A percentile compares a stretch with the other conserved stretches of the same genome.
phyloP scores from a whole-genome alignment of 2,113 vertebrate species.

The Casuarius casuarius region DNA sequence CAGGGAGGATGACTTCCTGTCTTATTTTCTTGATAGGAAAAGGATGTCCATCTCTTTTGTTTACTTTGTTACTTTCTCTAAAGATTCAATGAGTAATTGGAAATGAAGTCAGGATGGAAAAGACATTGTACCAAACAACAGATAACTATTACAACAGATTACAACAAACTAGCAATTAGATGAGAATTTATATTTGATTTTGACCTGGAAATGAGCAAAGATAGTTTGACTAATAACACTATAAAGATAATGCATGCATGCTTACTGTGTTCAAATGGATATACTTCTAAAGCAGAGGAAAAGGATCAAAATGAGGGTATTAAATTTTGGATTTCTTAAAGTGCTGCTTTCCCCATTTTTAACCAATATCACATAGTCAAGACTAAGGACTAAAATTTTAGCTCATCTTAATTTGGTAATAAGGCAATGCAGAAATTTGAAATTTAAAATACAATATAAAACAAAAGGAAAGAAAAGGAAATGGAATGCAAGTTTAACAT shows the following conservation, averaged over 20 bases:
- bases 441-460: not conserved
- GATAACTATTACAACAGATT: not conserved
- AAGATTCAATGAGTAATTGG: not conserved
- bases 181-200: not conserved
- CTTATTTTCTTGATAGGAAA: not conserved
- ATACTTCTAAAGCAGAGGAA: not conserved
- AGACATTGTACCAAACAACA: not conserved
- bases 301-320: not conserved
- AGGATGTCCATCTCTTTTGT: not conserved
- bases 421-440: not conserved
- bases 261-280: not conserved
- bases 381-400: not conserved
- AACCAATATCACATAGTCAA: not conserved
- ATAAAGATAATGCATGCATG: not conserved
- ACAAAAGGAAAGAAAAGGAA: not conserved
- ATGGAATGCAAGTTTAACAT: not conserved
- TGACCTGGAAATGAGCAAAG: not conserved
- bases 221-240: not conserved
- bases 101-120: not conserved
- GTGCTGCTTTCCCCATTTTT: not conserved
- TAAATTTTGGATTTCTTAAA: not conserved
- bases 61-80: not conserved
- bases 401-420: not conserved
- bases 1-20: not conserved
- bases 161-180: not conserved